These are phyloP conservation scores for Noturus placidus DNA, from an alignment of 2,113 vertebrate genomes.

Conservation along the genomic window DNA sequence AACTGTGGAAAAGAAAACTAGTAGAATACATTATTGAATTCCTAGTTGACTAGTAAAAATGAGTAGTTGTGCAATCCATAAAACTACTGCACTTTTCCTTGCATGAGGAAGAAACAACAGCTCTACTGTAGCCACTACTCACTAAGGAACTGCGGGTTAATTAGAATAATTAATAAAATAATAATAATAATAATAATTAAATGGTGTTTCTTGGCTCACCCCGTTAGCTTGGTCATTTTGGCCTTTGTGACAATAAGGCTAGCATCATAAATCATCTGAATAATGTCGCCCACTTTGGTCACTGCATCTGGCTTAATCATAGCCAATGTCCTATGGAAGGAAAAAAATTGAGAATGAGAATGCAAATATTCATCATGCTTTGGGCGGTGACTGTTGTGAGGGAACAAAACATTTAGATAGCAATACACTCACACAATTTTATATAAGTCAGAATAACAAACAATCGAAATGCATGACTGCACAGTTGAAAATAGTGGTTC, in stretches of 20 bases:
- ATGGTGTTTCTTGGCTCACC: conserved; percentile 71
- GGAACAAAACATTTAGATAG: background rate
- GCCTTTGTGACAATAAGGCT: conserved; percentile 92
- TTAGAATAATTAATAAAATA: background rate
- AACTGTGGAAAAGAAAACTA: background rate
- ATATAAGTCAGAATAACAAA: background rate
- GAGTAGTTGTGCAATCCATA: background rate
- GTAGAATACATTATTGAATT: background rate
- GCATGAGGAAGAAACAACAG: background rate
- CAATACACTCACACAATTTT: background rate
- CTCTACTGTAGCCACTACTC: background rate
- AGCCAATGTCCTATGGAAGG: conserved; percentile 80
- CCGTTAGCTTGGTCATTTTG: conserved; percentile 88
- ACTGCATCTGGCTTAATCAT: conserved; percentile 88
- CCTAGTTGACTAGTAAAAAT: background rate
- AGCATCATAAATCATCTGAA: conserved; percentile 81
- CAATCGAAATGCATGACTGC: background rate
- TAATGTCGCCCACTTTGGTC: conserved; percentile 81
- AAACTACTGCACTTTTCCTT: background rate
- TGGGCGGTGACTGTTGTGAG: background rate
- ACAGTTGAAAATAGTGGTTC: background rate
- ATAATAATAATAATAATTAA: background rate
- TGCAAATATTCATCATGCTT: background rate
- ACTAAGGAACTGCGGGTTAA: background rate
- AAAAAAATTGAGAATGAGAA: background rate